phyloP scores from a whole-genome alignment of 2,797 vertebrate species.

The Vultur gryphus region DNA sequence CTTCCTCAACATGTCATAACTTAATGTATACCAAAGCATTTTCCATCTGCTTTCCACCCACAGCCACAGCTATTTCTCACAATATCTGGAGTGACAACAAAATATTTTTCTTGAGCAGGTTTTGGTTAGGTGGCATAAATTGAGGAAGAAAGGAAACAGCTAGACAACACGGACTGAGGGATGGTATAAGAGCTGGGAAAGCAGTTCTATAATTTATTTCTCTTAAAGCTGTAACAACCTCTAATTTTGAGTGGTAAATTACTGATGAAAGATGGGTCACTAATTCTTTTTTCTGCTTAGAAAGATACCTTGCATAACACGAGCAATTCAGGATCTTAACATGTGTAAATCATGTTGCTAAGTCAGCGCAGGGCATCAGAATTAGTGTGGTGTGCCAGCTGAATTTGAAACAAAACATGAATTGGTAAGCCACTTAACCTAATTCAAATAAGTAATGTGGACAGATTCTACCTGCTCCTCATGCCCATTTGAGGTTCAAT shows the following conservation, averaged over 20 bases:
- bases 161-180: background rate
- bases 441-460: background rate
- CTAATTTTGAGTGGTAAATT: background rate
- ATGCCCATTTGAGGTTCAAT: background rate
- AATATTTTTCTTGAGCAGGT: slow-evolving; percentile 6
- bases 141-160: background rate
- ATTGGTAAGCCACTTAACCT: background rate
- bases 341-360: background rate
- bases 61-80: background rate
- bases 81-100: background rate
- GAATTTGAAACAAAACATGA: background rate
- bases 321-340: background rate
- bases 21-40: slow-evolving; percentile 1
- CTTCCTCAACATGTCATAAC: slow-evolving; percentile 8
- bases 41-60: slow-evolving; percentile 25
- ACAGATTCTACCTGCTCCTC: background rate
- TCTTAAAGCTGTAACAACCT: background rate
- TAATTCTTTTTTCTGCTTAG: background rate
- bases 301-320: background rate
- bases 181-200: background rate
- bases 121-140: background rate
- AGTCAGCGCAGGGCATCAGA: background rate
- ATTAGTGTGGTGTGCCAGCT: background rate
- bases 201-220: background rate
- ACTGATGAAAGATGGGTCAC: background rate